Base-by-base conservation (phyloP, 1,140 invertebrate genomes). In the Nephotettix cincticeps region DNA sequence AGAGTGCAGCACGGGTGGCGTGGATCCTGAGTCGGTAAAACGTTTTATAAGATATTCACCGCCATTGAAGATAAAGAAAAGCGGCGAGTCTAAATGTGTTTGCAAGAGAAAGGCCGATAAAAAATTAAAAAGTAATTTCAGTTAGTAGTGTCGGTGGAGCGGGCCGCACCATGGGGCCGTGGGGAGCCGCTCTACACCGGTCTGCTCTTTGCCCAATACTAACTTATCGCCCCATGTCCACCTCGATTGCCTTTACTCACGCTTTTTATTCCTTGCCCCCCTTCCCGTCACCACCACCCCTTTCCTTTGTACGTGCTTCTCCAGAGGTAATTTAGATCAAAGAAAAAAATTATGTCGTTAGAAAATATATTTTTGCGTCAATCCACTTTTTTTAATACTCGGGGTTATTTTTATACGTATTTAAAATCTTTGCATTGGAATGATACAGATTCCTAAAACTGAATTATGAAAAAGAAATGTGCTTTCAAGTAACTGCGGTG, bases 81-180 rank as follows among this genome's bases (percentile, higher is more conserved):
- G 47, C 47, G 47, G 47, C n/a, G 14, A 51, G 47, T 51, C 47
- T 51, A 51, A 51, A 51, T 51, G 47, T 21, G 47, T 51, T 51
- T 51, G 14, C 47, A 51, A 51, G 47, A 51, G 47, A 51, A 51
- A 51, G 47, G 47, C 47, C 47, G 47, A 51, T 51, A 51, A 51
- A 51, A 51, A 51, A 51, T 51, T 51, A 51, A 51, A 51, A 51
- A 51, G 47, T 51, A 51, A 51, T 51, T 51, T 51, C 47, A 51
- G 47, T 51, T 51, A 51, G 47, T 51, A 51, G 47, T 51, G 47
- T 4, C 14, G 47, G 47, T 51, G 21, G 47, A 51, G 47, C 47
- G 47, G 21, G 17, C 6, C 47, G 47, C 14, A 21, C 47, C 14
- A 51, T 51, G n/a, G 47, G 4, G n/a, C 47, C 47, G 47, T 51